Evolutionary conservation across 2,797 vertebrate species (phyloP).

Genomic region (Etheostoma nigrum): DNA sequence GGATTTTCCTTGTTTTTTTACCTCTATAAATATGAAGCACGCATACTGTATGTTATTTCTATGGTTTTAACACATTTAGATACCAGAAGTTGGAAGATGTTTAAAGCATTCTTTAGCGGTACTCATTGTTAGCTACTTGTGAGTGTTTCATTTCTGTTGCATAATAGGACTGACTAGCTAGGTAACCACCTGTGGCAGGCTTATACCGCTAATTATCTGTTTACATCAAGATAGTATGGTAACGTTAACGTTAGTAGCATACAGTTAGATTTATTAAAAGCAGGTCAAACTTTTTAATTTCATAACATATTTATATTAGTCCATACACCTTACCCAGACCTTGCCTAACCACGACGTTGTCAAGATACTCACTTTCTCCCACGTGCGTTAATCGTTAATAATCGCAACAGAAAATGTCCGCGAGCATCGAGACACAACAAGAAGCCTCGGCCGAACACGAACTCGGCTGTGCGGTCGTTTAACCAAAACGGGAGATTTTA

Average conservation of each 20-base stretch:
- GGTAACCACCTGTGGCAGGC: conserved; percentile 17
- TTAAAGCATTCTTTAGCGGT: not conserved
- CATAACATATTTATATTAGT: not conserved
- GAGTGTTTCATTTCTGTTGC: not conserved
- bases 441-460: not conserved
- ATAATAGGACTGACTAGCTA: not conserved
- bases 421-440: not conserved
- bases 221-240: not conserved
- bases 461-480: not conserved
- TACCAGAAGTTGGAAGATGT: not conserved
- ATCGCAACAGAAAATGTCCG: conserved; percentile 29
- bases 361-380: conserved; percentile 59
- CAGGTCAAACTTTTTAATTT: not conserved
- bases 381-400: not conserved
- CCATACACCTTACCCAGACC: not conserved
- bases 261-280: not conserved
- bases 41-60: not conserved
- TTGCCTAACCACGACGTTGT: not conserved
- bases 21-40: not conserved
- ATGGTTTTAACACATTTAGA: not conserved
- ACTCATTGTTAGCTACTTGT: not conserved
- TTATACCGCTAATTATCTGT: not conserved
- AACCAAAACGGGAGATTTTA: not conserved
- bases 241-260: not conserved
- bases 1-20: not conserved